Evolutionary conservation across 2,797 vertebrate species (phyloP).

Genomic region (Limosa lapponica): DNA sequence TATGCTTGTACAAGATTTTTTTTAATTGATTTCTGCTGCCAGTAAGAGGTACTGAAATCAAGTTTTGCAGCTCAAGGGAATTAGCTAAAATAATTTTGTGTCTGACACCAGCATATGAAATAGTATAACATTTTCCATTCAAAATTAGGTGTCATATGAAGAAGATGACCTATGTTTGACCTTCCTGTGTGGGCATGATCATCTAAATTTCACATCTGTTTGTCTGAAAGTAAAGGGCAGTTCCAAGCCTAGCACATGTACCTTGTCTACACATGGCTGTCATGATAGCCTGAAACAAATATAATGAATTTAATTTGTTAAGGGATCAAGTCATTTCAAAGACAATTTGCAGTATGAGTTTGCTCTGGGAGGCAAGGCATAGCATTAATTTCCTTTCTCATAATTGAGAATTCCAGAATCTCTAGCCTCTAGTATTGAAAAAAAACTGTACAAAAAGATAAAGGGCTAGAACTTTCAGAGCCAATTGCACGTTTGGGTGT

Average conservation of each 20-base stretch:
- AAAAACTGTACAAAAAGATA: neutral
- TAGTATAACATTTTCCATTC: conserved; percentile 24
- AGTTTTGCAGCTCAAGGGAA: conserved; percentile 9
- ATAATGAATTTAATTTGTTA: conserved; percentile 63
- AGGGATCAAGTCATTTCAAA: conserved; percentile 68
- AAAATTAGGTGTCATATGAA: conserved; percentile 37
- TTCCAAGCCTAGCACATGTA: conserved; percentile 38
- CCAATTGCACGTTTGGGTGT: neutral
- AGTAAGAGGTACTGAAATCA: neutral
- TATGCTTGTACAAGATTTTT: neutral
- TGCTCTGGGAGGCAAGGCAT: neutral
- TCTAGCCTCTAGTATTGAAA: neutral
- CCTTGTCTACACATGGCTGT: conserved; percentile 40
- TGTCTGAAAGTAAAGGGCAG: conserved; percentile 12
- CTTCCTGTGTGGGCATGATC: conserved; percentile 36
- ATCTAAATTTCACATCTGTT: conserved; percentile 65
- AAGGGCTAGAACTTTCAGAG: neutral
- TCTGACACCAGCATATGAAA: conserved; percentile 33
- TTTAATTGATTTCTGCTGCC: neutral
- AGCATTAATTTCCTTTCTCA: neutral
- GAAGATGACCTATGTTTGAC: conserved; percentile 44
- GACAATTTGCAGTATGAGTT: conserved; percentile 34
- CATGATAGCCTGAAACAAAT: conserved; percentile 51
- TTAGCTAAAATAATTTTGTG: conserved; percentile 32
- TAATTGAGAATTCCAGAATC: conserved; percentile 10